Evolutionary conservation across 2,113 vertebrate genomes (phyloP).

Genomic region (Tyrannus savana): DNA sequence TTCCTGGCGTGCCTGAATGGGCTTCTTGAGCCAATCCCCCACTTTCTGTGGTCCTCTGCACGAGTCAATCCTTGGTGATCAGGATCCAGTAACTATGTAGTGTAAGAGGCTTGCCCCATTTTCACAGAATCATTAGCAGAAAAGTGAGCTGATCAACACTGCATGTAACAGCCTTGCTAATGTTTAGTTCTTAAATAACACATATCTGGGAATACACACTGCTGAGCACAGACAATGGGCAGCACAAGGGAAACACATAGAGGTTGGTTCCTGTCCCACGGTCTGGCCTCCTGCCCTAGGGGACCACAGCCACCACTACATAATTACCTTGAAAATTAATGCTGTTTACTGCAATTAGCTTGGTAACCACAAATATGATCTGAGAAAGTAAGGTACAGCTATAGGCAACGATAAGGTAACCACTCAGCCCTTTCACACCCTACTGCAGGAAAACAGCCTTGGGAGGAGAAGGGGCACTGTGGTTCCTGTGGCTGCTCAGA

Average conservation of each 20-base stretch:
- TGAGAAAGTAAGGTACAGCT: background rate
- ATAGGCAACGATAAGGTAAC: background rate
- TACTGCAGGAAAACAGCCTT: background rate
- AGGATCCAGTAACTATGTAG: background rate
- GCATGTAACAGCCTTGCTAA: background rate
- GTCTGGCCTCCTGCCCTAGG: background rate
- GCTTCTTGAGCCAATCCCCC: background rate
- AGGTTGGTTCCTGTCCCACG: background rate
- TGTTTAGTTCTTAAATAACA: background rate
- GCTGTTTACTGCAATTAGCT: background rate
- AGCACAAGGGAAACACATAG: background rate
- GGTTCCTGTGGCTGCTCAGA: background rate
- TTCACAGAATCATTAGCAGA: background rate
- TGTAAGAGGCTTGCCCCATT: background rate
- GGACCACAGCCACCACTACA: background rate
- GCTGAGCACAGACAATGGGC: background rate
- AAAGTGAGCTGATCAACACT: background rate
- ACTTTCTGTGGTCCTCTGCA: fast-evolving
- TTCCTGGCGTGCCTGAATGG: background rate
- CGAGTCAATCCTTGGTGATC: background rate
- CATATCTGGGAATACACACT: background rate
- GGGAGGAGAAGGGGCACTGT: fast-evolving
- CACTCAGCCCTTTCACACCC: background rate
- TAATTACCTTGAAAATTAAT: background rate
- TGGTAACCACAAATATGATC: background rate